These are phyloP conservation scores for Leptopilina boulardi DNA, from an alignment of 1,140 invertebrate species.

Conservation along the genomic window DNA sequence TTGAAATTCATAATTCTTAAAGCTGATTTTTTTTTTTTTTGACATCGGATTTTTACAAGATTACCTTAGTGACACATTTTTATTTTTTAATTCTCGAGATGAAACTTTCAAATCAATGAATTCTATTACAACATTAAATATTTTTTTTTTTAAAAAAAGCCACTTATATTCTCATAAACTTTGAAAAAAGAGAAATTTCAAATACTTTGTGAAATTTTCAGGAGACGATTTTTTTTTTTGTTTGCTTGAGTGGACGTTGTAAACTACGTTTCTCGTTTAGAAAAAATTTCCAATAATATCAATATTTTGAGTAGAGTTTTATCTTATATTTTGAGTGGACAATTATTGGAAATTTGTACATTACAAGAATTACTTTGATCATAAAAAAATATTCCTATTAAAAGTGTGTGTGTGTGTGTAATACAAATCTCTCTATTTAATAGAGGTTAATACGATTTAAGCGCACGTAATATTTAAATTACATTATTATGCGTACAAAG, in stretches of 20 bases:
- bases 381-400: constrained; percentile 19
- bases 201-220: background rate
- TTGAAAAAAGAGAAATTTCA: background rate
- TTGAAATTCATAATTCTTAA: background rate
- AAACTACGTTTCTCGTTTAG: background rate
- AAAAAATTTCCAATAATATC: background rate
- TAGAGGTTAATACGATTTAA: background rate
- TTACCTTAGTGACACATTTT: constrained; percentile 13
- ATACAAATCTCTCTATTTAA: background rate
- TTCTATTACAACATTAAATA: no score
- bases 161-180: background rate
- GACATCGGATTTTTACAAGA: constrained; percentile 26
- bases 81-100: background rate
- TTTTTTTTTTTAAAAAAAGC: background rate
- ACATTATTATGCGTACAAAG: background rate
- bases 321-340: background rate
- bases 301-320: background rate
- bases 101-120: background rate
- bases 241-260: background rate
- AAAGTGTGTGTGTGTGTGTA: background rate
- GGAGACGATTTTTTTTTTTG: background rate
- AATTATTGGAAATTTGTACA: background rate
- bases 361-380: background rate
- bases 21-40: background rate
- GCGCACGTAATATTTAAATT: constrained; percentile 19